Percentiles rank a stretch among this genome's conserved stretches.
These are phyloP conservation scores for Mactra quadrangularis DNA, from an alignment of 1,140 invertebrate species.

Conservation along the genomic window DNA sequence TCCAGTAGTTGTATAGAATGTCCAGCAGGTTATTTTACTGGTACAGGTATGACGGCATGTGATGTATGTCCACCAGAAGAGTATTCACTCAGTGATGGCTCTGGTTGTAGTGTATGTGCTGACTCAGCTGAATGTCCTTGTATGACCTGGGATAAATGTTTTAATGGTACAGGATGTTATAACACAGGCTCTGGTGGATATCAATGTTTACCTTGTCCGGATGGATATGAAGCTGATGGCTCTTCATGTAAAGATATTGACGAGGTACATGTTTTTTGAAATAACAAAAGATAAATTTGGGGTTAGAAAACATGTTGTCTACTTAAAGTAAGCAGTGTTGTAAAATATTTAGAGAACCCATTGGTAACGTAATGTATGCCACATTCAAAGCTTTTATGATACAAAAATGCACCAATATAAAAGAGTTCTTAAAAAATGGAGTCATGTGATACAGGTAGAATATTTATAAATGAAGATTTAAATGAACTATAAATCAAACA, in stretches of 20 bases:
- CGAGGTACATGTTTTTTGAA: too few relatives aligned
- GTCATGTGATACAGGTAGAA: too few relatives aligned
- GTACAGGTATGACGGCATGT: conserved; percentile 71
- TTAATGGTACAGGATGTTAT: conserved; percentile 64
- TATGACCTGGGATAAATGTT: conserved; percentile 58
- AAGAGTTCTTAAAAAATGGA: too few relatives aligned
- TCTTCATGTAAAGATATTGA: conserved; percentile 75
- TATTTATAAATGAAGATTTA: too few relatives aligned
- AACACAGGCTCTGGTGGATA: conserved; percentile 66
- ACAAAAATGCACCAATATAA: too few relatives aligned
- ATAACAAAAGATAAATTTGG: too few relatives aligned
- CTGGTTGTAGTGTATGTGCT: conserved; percentile 65
- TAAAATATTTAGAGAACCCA: too few relatives aligned
- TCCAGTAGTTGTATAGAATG: conserved; percentile 69
- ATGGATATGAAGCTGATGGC: conserved; percentile 94
- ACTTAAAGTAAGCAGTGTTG: too few relatives aligned
- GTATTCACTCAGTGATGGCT: conserved; percentile 69
- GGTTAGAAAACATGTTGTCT: too few relatives aligned
- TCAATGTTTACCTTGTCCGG: conserved; percentile 91
- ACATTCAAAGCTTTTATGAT: too few relatives aligned
- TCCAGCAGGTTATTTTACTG: conserved; percentile 68
- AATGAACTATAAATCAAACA: too few relatives aligned
- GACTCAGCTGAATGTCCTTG: conserved; percentile 70
- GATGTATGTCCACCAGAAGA: conserved; percentile 66
- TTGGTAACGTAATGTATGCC: too few relatives aligned